A percentile compares a stretch with the other conserved stretches of the same genome.
Evolutionary conservation across 2,113 vertebrate species (phyloP).

Genomic region (Lophura nycthemera): DNA sequence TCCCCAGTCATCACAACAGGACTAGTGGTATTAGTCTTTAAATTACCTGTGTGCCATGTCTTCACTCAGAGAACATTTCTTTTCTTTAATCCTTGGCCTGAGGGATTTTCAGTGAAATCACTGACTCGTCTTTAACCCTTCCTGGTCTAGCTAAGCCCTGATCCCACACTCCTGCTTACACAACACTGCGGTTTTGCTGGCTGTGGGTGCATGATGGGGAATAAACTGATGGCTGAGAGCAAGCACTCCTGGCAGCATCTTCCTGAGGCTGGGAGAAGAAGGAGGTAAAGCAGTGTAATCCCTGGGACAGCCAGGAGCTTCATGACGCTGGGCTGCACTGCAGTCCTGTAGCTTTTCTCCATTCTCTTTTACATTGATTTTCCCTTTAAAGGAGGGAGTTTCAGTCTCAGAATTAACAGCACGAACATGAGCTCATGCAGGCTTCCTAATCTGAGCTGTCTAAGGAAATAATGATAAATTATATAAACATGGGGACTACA

Average conservation of each 20-base stretch:
- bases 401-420: constrained; percentile 62
- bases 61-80: neutral
- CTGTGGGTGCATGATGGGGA: neutral
- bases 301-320: neutral
- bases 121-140: neutral
- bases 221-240: neutral
- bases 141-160: neutral
- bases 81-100: neutral
- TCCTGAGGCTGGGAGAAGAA: neutral
- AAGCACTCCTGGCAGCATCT: neutral
- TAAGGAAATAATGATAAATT: constrained; percentile 82
- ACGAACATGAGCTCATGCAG: constrained; percentile 73
- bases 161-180: neutral
- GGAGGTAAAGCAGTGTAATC: neutral
- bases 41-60: neutral
- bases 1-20: neutral
- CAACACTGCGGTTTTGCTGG: neutral
- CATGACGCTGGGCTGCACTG: neutral
- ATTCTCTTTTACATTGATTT: constrained; percentile 51
- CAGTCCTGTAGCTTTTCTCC: neutral
- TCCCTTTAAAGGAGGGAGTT: constrained; percentile 69
- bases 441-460: constrained; percentile 79
- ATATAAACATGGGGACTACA: constrained; percentile 80
- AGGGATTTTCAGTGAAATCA: constrained; percentile 4
- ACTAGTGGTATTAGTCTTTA: neutral